Evolutionary conservation across 1,140 invertebrate species (phyloP).

Genomic region (Heliconius melpomene): DNA sequence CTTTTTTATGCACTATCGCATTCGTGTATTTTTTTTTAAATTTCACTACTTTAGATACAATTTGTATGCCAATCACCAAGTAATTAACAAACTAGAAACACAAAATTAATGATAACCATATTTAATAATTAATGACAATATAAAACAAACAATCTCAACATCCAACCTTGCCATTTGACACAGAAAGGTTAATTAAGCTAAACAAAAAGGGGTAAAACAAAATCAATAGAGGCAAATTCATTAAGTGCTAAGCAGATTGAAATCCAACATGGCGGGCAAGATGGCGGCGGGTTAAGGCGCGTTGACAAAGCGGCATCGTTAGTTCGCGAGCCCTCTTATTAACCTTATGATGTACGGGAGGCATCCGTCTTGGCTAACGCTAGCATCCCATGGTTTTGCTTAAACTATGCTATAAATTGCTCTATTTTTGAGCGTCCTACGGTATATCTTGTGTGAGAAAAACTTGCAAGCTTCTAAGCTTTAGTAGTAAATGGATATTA

Average conservation of each 20-base stretch:
- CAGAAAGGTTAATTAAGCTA: slow-evolving; percentile 79
- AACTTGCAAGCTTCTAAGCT: not conserved
- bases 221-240: slow-evolving; percentile 80
- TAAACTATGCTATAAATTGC: slow-evolving; percentile 32
- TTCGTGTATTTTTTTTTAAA: not conserved
- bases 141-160: slow-evolving; percentile 28
- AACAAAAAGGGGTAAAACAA: slow-evolving; percentile 81
- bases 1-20: not conserved
- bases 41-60: no score
- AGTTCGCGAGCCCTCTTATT: slow-evolving; percentile 78
- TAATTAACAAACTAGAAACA: not conserved
- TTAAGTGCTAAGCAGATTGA: slow-evolving; percentile 80
- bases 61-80: no score
- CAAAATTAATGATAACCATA: not conserved
- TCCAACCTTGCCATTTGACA: slow-evolving; percentile 42
- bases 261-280: slow-evolving; percentile 77
- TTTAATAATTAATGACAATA: slow-evolving; percentile 16
- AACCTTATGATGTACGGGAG: slow-evolving; percentile 79
- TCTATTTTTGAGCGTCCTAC: not conserved
- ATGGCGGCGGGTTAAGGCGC: slow-evolving; percentile 76
- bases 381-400: slow-evolving; percentile 34
- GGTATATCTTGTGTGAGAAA: not conserved
- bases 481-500: not conserved
- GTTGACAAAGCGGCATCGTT: slow-evolving; percentile 78
- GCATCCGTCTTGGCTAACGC: slow-evolving; percentile 65